These are phyloP conservation scores for Chiridota heheva DNA, from an alignment of 35 echinoderm and acorn worm species.

Conservation along the genomic window DNA sequence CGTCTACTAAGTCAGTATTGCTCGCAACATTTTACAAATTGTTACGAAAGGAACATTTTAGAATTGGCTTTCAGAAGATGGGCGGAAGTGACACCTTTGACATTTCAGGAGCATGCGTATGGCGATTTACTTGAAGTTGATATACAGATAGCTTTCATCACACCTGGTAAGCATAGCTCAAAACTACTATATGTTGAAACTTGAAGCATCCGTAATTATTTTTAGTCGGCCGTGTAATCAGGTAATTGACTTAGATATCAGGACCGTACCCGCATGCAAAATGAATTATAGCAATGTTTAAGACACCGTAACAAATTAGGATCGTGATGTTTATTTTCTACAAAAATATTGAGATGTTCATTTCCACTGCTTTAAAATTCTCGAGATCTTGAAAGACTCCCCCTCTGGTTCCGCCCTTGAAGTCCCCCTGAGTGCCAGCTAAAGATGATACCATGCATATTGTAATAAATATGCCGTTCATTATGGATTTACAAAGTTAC, in stretches of 20 bases:
- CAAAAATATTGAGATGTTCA: background rate
- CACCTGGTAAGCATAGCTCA: constrained; percentile 34
- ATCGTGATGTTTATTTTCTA: background rate
- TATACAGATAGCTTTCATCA: constrained; percentile 70
- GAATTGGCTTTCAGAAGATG: constrained; percentile 81
- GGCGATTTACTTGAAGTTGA: constrained; percentile 70
- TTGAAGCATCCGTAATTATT: background rate
- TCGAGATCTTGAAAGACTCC: background rate
- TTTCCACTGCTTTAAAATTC: background rate
- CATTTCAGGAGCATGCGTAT: constrained; percentile 52
- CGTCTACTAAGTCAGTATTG: constrained; percentile 48
- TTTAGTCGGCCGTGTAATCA: background rate
- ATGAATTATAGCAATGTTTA: background rate
- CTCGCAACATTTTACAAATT: constrained; percentile 25
- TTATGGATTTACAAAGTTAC: background rate
- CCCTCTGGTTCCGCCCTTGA: background rate
- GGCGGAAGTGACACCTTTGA: constrained; percentile 79
- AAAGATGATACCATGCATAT: background rate
- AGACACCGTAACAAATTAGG: background rate
- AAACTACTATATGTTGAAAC: too few relatives aligned
- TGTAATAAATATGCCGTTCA: background rate
- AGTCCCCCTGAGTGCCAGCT: background rate
- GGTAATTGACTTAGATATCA: background rate
- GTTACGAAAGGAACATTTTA: constrained; percentile 14
- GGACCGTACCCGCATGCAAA: background rate